A percentile compares a stretch with the other conserved stretches of the same genome.
Conservation (phyloP, 2,113 vertebrate species). For the Crocuta crocuta region DNA sequence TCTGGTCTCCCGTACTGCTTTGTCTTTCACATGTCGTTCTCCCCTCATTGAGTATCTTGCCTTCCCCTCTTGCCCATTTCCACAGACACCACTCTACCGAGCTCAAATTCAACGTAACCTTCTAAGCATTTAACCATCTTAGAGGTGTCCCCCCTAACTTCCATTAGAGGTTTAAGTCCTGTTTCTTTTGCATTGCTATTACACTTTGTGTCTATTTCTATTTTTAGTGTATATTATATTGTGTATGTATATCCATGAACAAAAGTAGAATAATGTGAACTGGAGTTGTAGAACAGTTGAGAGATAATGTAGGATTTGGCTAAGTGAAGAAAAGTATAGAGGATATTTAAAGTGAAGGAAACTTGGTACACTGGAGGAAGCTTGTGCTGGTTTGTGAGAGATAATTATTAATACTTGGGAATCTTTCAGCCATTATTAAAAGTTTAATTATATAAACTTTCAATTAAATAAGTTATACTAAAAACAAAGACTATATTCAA, state of each 20-base stretch:
- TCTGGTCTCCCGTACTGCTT: neutral
- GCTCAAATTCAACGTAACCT: neutral
- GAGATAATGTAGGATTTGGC: neutral
- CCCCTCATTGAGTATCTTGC: neutral
- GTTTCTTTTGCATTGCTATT: neutral
- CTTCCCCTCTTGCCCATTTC: neutral
- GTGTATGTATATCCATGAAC: neutral
- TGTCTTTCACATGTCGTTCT: neutral
- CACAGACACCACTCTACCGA: neutral
- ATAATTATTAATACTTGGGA: neutral
- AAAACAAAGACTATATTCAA: slow-evolving; percentile 22
- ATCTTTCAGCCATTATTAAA: slow-evolving; percentile 22
- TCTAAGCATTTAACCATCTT: neutral
- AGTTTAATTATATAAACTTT: slow-evolving; percentile 50
- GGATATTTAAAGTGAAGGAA: slow-evolving; percentile 3
- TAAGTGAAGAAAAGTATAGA: neutral
- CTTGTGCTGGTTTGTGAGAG: neutral
- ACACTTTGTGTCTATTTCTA: neutral
- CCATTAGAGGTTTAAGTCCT: neutral
- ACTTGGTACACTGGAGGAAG: neutral
- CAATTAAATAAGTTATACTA: slow-evolving; percentile 36
- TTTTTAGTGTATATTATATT: neutral
- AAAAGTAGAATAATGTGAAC: slow-evolving; percentile 21
- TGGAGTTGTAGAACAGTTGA: neutral
- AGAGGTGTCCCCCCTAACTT: neutral